Conservation (phyloP, 2,888 invertebrate genomes). For the Drosophila pseudotalamancana region DNA sequence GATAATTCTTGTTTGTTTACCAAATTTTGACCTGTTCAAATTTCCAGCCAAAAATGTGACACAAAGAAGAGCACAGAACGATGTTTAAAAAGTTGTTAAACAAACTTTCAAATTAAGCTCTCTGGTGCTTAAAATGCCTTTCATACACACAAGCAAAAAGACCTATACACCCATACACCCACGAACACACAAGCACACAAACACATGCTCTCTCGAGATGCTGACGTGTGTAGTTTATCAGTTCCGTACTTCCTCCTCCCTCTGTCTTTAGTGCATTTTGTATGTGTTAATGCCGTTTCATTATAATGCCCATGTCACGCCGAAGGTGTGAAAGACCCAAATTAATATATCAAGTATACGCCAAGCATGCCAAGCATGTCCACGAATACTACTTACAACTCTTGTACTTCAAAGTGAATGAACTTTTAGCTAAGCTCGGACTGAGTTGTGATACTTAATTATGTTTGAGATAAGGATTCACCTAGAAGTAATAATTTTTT, state of each 20-base stretch:
- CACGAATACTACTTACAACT: no score
- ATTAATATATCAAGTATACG: conserved; percentile 38
- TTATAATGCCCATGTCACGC: conserved; percentile 22
- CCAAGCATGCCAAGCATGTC: neutral
- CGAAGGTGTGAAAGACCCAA: conserved; percentile 31
- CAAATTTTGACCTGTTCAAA: conserved; percentile 10
- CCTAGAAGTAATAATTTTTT: no score
- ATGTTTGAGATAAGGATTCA: no score
- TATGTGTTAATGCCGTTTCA: conserved; percentile 32
- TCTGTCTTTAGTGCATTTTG: conserved; percentile 49
- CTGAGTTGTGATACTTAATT: no score
- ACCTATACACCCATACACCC: neutral
- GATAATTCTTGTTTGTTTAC: neutral
- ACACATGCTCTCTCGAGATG: neutral
- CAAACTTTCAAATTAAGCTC: conserved; percentile 71
- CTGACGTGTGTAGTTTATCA: conserved; percentile 33
- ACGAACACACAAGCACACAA: neutral
- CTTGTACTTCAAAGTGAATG: no score
- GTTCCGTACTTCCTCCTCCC: conserved; percentile 12
- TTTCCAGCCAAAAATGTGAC: conserved; percentile 39
- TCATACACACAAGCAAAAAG: conserved; percentile 15
- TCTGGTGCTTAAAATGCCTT: conserved; percentile 56
- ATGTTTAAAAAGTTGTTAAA: conserved; percentile 66
- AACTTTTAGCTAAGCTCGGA: no score
- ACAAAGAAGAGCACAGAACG: conserved; percentile 35